These are phyloP conservation scores for Dreissena polymorpha DNA, from an alignment of 1,140 invertebrate species.

Conservation along the genomic window DNA sequence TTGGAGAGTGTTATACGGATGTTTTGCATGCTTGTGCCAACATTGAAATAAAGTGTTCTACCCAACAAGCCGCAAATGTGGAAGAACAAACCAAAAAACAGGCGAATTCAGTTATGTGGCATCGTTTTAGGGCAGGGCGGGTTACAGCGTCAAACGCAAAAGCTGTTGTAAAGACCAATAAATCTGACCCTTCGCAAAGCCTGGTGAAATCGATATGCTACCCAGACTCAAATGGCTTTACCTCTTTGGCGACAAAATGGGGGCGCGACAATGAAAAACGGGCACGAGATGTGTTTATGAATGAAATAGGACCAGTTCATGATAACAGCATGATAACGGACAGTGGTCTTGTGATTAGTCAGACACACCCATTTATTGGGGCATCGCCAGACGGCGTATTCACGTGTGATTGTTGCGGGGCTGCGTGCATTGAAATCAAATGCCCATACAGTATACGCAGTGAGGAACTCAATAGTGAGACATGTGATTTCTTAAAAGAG, in stretches of 20 bases:
- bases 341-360: constrained; percentile 18
- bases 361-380: neutral
- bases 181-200: neutral
- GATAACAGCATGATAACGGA: neutral
- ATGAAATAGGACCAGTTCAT: neutral
- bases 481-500: neutral
- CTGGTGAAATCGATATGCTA: constrained; percentile 27
- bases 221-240: neutral
- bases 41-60: neutral
- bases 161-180: constrained; percentile 10
- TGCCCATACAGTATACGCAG: constrained; percentile 1
- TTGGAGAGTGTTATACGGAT: neutral
- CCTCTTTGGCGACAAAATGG: constrained; percentile 18
- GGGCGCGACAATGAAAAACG: constrained; percentile 25
- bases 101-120: neutral
- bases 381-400: constrained; percentile 30
- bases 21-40: neutral
- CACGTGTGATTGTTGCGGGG: constrained; percentile 27
- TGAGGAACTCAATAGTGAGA: neutral
- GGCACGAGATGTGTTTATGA: neutral
- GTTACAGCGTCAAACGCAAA: constrained; percentile 33
- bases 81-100: constrained; percentile 3
- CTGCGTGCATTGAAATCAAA: constrained; percentile 15
- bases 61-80: constrained; percentile 13
- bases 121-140: constrained; percentile 24